These are phyloP conservation scores for Todus mexicanus DNA, from an alignment of 2,797 vertebrate species.

Conservation along the genomic window DNA sequence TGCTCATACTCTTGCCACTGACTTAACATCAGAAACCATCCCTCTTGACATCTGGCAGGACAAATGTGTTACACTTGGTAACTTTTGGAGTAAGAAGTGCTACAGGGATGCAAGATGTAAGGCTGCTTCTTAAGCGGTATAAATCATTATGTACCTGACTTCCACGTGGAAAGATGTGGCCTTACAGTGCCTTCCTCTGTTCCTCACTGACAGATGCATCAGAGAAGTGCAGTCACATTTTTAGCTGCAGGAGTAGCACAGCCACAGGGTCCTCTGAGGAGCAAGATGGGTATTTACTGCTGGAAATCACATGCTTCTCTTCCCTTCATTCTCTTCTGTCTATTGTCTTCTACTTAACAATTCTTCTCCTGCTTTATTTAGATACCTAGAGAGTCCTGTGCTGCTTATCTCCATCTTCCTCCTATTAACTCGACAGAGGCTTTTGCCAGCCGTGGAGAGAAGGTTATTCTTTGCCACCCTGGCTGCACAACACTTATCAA, in stretches of 20 bases:
- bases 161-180: neutral
- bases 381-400: neutral
- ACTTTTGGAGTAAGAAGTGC: neutral
- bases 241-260: neutral
- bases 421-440: neutral
- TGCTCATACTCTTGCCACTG: neutral
- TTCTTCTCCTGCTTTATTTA: neutral
- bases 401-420: neutral
- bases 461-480: neutral
- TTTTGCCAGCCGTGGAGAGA: neutral
- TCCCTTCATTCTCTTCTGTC: neutral
- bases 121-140: neutral
- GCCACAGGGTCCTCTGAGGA: neutral
- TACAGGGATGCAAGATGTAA: neutral
- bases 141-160: neutral
- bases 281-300: neutral
- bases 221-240: neutral
- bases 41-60: neutral
- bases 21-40: neutral
- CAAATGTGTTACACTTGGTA: conserved; percentile 13
- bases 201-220: neutral
- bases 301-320: neutral
- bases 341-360: neutral
- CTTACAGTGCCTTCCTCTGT: neutral
- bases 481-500: neutral